phyloP scores from a whole-genome alignment of 1,140 invertebrate species.

The Neuroterus valhalla region DNA sequence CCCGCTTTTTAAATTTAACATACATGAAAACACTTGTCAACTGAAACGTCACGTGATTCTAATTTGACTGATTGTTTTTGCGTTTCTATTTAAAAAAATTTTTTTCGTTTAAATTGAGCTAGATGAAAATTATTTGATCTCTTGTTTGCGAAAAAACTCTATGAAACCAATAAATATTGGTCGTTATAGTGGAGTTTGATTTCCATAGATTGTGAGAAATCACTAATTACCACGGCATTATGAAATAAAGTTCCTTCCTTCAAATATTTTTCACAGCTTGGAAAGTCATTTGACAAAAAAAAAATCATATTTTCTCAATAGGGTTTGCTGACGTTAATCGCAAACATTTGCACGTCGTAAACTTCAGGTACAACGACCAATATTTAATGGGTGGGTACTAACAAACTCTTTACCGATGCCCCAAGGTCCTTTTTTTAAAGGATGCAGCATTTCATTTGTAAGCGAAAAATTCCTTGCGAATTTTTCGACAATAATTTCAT shows the following conservation, averaged over 20 bases:
- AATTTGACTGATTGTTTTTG: no score
- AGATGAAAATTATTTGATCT: no score
- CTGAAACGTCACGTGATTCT: no score
- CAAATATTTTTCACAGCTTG: background rate
- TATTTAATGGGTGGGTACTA: conserved; percentile 43
- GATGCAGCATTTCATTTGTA: background rate
- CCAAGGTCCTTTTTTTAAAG: conserved; percentile 6
- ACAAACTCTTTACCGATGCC: conserved; percentile 3
- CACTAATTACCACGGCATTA: no score
- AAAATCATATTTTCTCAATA: background rate
- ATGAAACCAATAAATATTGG: no score
- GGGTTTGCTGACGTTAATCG: background rate
- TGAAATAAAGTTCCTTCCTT: background rate
- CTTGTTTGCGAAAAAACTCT: no score
- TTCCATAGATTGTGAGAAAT: no score
- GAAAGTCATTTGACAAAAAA: background rate
- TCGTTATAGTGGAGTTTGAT: no score
- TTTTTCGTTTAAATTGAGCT: no score
- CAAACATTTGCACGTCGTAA: conserved; percentile 52
- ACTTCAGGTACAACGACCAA: conserved; percentile 46
- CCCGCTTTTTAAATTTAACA: no score
- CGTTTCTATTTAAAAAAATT: no score
- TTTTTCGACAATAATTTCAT: background rate
- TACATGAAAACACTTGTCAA: no score
- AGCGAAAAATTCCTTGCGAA: background rate